These are phyloP conservation scores for Drosophila kambysellisi DNA, from an alignment of 2,888 invertebrate genomes.

Conservation along the genomic window DNA sequence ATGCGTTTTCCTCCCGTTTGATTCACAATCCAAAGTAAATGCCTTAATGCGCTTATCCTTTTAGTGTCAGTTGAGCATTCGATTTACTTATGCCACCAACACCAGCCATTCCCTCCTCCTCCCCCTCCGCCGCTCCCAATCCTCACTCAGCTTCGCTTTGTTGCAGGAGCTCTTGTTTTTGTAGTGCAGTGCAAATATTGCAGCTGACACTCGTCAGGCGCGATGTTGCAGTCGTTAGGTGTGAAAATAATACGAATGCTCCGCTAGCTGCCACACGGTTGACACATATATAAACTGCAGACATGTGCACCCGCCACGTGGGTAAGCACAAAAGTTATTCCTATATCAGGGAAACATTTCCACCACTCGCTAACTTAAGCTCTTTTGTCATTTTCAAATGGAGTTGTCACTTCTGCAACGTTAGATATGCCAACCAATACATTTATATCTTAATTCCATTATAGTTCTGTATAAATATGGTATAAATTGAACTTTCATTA, in stretches of 20 bases:
- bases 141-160: neutral
- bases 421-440: neutral
- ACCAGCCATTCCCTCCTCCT: neutral
- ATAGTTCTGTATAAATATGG: neutral
- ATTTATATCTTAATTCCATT: neutral
- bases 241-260: slow-evolving; percentile 74
- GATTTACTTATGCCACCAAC: slow-evolving; percentile 36
- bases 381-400: neutral
- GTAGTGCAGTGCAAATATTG: slow-evolving; percentile 72
- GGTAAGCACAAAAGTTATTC: slow-evolving; percentile 18
- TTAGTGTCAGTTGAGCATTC: slow-evolving; percentile 68
- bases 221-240: slow-evolving; percentile 61
- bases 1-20: slow-evolving; percentile 27
- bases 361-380: neutral
- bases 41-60: slow-evolving; percentile 78
- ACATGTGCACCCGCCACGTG: slow-evolving; percentile 28
- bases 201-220: slow-evolving; percentile 60
- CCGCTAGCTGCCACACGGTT: slow-evolving; percentile 48
- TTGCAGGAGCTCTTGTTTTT: slow-evolving; percentile 37
- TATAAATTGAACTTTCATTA: slow-evolving; percentile 2
- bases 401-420: neutral
- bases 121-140: neutral
- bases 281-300: slow-evolving; percentile 36
- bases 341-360: neutral
- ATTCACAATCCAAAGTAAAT: slow-evolving; percentile 73